Conservation (phyloP, 2,797 vertebrate genomes). For the Manis javanica region DNA sequence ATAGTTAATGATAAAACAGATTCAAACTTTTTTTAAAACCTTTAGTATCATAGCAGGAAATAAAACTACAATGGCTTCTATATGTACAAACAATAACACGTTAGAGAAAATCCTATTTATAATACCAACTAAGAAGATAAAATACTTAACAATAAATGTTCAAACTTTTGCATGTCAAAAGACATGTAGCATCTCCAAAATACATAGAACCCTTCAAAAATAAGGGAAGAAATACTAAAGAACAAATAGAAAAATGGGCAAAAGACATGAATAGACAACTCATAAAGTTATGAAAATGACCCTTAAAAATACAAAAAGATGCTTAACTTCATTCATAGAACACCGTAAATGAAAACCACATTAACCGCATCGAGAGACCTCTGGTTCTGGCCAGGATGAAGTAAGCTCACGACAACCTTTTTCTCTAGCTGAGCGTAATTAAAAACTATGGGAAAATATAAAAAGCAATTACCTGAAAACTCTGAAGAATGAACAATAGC, state of each 20-base stretch:
- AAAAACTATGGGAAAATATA: background rate
- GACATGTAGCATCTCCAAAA: background rate
- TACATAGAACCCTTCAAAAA: background rate
- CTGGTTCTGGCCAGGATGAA: background rate
- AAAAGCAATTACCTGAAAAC: background rate
- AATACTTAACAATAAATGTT: background rate
- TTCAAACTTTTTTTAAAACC: background rate
- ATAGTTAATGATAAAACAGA: background rate
- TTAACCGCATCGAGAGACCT: background rate
- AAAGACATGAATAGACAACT: background rate
- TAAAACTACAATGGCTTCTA: background rate
- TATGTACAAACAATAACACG: background rate
- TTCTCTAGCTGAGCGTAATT: background rate
- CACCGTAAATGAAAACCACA: background rate
- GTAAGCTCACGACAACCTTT: background rate
- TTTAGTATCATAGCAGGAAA: background rate
- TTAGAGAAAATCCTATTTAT: background rate
- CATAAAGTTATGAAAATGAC: background rate
- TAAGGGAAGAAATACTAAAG: background rate
- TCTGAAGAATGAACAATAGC: background rate
- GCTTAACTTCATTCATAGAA: background rate
- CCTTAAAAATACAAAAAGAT: background rate
- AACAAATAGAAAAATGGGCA: background rate
- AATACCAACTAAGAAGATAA: background rate
- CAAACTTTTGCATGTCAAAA: background rate